Percentiles rank a stretch among this genome's conserved stretches.
Evolutionary conservation across 92 coral and sea anemone species (phyloP).

Genomic region (Phymanthus crucifer): DNA sequence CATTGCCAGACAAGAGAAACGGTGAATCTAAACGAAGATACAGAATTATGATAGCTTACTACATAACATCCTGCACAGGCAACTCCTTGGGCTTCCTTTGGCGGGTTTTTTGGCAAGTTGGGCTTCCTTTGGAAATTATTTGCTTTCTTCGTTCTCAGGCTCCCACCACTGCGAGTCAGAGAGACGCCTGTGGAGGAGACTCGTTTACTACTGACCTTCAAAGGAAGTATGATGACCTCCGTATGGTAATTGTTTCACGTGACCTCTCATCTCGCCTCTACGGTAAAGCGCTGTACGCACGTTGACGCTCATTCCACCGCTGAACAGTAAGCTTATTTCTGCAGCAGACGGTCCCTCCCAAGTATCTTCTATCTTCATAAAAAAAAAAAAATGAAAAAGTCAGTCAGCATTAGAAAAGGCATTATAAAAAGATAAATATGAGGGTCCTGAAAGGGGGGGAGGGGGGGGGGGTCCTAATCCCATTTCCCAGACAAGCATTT

Average conservation of each 20-base stretch:
- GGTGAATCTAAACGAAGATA: conserved; percentile 49
- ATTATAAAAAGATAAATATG: background rate
- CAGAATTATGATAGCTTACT: too few species aligned
- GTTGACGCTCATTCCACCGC: conserved; percentile 68
- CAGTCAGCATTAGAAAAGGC: background rate
- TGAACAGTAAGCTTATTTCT: conserved; percentile 63
- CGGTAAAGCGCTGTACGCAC: conserved; percentile 66
- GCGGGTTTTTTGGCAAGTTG: too few species aligned
- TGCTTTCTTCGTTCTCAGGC: too few species aligned
- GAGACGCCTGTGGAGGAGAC: too few species aligned
- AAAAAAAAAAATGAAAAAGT: background rate
- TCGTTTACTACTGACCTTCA: conserved; percentile 66
- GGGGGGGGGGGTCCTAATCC: too few species aligned
- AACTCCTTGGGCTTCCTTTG: too few species aligned
- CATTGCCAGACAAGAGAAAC: conserved; percentile 70
- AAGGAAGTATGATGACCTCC: conserved; percentile 71
- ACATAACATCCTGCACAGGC: too few species aligned
- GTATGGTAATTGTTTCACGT: conserved; percentile 65
- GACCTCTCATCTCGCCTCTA: conserved; percentile 70
- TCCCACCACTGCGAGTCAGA: too few species aligned
- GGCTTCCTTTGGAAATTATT: too few species aligned
- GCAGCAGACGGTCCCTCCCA: conserved; percentile 75
- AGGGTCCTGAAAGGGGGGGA: too few species aligned
- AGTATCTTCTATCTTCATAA: conserved; percentile 54
- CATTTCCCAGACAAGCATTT: too few species aligned